Evolutionary conservation across 2,888 invertebrate species (phyloP).

Genomic region (Archaeoteleia sp.): DNA sequence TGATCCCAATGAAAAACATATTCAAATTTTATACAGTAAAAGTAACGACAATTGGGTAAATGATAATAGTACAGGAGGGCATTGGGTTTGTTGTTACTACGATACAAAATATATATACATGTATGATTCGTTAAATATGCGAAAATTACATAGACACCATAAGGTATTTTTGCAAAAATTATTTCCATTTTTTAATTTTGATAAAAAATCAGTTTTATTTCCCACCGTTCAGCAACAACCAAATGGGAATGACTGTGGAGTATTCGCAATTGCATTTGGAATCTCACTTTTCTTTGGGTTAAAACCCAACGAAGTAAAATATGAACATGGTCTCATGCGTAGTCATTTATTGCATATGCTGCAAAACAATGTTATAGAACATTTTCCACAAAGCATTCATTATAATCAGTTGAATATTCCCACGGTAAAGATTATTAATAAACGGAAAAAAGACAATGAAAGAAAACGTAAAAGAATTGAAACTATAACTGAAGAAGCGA

Average conservation of each 20-base stretch:
- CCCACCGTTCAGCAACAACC: constrained; percentile 17
- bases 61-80: constrained; percentile 15
- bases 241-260: constrained; percentile 23
- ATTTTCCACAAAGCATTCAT: too few species aligned
- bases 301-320: constrained; percentile 16
- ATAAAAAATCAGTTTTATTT: constrained; percentile 10
- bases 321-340: constrained; percentile 19
- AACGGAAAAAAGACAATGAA: too few species aligned
- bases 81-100: constrained; percentile 33
- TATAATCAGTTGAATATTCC: constrained; percentile 51
- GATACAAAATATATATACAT: constrained; percentile 24
- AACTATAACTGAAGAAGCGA: too few species aligned
- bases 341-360: too few species aligned
- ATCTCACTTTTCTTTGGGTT: too few species aligned
- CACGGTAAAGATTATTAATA: too few species aligned
- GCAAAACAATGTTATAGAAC: too few species aligned
- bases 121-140: too few species aligned
- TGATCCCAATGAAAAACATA: constrained; percentile 18
- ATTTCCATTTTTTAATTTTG: constrained; percentile 13
- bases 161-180: too few species aligned
- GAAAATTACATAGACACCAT: too few species aligned
- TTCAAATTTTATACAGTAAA: constrained; percentile 27
- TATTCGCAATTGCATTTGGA: constrained; percentile 35
- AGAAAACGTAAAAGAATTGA: too few species aligned
- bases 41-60: not conserved